Conservation (phyloP, 2,113 vertebrate genomes). For the Leiothrix lutea region DNA sequence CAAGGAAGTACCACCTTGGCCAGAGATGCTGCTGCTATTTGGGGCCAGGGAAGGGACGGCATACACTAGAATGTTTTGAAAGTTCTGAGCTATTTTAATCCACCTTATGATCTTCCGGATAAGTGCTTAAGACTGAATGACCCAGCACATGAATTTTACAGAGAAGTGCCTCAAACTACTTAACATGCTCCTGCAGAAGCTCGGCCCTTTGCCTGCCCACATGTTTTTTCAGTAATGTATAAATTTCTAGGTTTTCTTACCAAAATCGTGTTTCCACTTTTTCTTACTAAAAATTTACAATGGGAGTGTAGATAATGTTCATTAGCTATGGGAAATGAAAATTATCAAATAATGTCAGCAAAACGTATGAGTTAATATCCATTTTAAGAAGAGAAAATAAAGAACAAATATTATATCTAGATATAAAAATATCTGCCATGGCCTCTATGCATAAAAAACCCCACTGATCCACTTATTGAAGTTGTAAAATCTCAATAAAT, state of each 20-base stretch:
- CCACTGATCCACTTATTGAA: fast-evolving
- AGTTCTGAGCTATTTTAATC: background rate
- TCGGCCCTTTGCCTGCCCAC: background rate
- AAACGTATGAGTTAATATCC: background rate
- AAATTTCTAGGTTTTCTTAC: background rate
- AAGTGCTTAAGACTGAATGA: background rate
- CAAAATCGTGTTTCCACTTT: background rate
- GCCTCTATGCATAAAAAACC: background rate
- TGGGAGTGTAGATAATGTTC: background rate
- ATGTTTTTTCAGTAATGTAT: fast-evolving
- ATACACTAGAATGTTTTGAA: background rate
- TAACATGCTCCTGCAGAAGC: background rate
- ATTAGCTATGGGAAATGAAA: background rate
- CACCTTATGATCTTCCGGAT: background rate
- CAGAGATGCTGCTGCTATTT: background rate
- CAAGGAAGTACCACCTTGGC: fast-evolving
- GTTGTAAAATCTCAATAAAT: background rate
- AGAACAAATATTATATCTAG: background rate
- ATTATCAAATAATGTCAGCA: background rate
- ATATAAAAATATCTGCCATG: background rate
- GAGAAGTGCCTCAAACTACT: background rate
- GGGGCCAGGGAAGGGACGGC: background rate
- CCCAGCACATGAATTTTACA: background rate
- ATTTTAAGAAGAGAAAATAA: background rate
- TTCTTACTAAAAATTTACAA: background rate